Evolutionary conservation across 1,140 invertebrate genomes (phyloP).

Genomic region (Cydia pomonella): DNA sequence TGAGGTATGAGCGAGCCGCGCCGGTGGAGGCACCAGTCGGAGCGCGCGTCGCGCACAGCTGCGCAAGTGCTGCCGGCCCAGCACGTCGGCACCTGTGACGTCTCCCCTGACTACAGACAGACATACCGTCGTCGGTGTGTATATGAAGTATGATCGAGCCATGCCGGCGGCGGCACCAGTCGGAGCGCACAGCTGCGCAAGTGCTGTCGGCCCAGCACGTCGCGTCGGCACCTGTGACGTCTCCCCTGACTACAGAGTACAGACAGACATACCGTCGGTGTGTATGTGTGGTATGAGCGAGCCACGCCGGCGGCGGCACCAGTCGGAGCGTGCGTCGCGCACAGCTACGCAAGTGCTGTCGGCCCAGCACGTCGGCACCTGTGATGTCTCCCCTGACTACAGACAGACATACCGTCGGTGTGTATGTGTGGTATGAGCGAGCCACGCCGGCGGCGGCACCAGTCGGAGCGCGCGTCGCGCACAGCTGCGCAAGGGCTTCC

Average conservation of each 20-base stretch:
- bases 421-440: constrained; percentile 64
- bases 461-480: constrained; percentile 58
- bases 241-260: no score
- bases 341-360: constrained; percentile 54
- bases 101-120: no score
- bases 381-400: no score
- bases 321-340: constrained; percentile 58
- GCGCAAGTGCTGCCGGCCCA: constrained; percentile 62
- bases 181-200: no score
- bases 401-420: constrained; percentile 61
- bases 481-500: constrained; percentile 55
- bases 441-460: constrained; percentile 57
- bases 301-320: constrained; percentile 57
- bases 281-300: constrained; percentile 64
- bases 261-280: constrained; percentile 61
- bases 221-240: no score
- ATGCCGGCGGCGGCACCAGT: no score
- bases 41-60: constrained; percentile 53
- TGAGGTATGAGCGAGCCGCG: constrained; percentile 61
- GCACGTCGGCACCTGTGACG: constrained; percentile 64
- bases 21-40: constrained; percentile 60
- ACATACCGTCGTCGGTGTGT: no score
- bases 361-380: constrained; percentile 66
- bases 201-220: no score
- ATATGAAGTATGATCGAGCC: no score